Percentiles rank a stretch among this genome's conserved stretches.
Conservation (phyloP, 2,113 vertebrate species). For the Passer domesticus region DNA sequence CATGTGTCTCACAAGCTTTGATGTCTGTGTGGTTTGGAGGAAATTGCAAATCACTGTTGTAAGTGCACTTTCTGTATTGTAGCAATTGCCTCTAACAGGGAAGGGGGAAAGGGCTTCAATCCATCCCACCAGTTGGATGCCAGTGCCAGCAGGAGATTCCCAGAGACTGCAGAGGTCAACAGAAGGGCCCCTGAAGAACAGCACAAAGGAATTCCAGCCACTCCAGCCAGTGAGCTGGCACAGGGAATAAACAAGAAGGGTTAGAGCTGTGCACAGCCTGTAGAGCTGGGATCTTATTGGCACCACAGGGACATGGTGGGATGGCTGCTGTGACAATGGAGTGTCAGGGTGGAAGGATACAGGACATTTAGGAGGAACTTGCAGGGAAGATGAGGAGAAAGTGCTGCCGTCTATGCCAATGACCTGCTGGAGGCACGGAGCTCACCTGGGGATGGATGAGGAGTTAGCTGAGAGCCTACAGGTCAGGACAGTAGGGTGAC, state of each 20-base stretch:
- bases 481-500: too few species aligned
- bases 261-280: neutral
- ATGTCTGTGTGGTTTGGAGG: constrained; percentile 1
- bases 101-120: neutral
- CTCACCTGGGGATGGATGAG: neutral
- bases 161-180: neutral
- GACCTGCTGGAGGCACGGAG: neutral
- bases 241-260: neutral
- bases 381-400: neutral
- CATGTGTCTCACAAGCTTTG: constrained; percentile 22
- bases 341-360: neutral
- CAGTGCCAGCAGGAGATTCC: neutral
- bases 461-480: neutral
- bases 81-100: neutral
- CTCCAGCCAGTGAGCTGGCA: neutral
- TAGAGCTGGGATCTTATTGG: neutral
- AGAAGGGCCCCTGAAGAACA: neutral
- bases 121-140: neutral
- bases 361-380: neutral
- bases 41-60: constrained; percentile 6
- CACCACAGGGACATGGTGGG: neutral
- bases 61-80: constrained; percentile 9
- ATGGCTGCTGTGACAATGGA: neutral
- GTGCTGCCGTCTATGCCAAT: neutral
- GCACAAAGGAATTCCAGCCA: neutral